Evolutionary conservation across 2,888 invertebrate species (phyloP), one percentile per base, ranked within the genome.

Genomic region (Coleophora flavipennella): DNA sequence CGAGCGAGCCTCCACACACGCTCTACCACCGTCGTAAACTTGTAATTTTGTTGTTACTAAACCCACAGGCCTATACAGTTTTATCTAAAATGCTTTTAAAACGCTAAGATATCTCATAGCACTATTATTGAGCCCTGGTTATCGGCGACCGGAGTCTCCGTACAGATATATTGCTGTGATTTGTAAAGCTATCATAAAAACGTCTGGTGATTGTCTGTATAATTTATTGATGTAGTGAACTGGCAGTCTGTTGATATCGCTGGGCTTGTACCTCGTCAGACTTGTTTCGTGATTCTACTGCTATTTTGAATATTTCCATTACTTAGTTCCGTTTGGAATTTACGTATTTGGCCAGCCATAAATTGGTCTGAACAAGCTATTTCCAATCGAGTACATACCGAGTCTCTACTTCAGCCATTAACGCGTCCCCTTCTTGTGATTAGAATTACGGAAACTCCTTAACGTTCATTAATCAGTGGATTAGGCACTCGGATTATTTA

Each of bases 401-500:
- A 29, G n/a, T 29, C 11, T n/a, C 10, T 29, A 29, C 29, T 29
- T 29, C 14, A 35, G 27, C n/a, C 13, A 33, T 20, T 20, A 20
- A 20, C 6, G 8, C 36, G 6, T 10, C 55, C 58, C 61, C 62
- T 63, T 50, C 44, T 56, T 49, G 48, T 61, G 62, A 67, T 64
- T 61, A 57, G 49, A 53, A 63, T 62, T 59, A 57, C 55, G 59
- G 61, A 69, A 62, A 65, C 60, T 61, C 59, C 59, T 52, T 53
- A 51, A 51, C 62, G 65, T 75, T 79, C 77, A 75, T 81, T 80
- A 81, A 80, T 83, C 83, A 80, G 77, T 65, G 77, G 81, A 83
- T 81, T 81, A 80, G 80, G 81, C 79, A 72, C 66, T 68, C 65
- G 59, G 53, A 70, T 73, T 81, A 83, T 84, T 84, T 83, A 84